phyloP scores from a whole-genome alignment of 2,797 vertebrate genomes.

The Arrhamphus sclerolepis region DNA sequence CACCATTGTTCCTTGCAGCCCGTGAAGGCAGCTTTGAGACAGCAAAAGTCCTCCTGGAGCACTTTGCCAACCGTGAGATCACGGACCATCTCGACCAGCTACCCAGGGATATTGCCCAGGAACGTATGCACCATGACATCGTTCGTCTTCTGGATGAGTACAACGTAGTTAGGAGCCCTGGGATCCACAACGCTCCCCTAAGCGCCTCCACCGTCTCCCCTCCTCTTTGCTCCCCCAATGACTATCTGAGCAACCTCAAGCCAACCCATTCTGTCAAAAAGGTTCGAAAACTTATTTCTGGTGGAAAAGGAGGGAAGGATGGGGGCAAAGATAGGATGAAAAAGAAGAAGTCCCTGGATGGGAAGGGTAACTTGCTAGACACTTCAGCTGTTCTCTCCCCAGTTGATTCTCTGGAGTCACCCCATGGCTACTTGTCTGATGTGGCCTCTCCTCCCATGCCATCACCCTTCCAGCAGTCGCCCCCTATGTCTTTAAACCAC shows the following conservation, averaged over 20 bases:
- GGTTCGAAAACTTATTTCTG: conserved; percentile 88
- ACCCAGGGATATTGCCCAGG: conserved; percentile 94
- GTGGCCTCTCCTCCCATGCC: conserved; percentile 94
- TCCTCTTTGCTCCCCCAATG: conserved; percentile 91
- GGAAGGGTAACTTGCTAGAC: conserved; percentile 89
- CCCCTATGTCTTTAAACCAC: conserved; percentile 90
- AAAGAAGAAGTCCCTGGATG: conserved; percentile 91
- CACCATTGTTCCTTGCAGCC: conserved; percentile 93
- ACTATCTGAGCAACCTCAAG: conserved; percentile 92
- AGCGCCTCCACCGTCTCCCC: conserved; percentile 88
- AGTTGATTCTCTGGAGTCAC: conserved; percentile 94
- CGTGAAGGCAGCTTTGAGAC: conserved; percentile 97
- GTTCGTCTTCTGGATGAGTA: conserved; percentile 94
- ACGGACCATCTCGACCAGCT: conserved; percentile 98
- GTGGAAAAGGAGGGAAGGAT: conserved; percentile 89
- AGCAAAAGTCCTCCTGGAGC: conserved; percentile 93
- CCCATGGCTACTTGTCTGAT: conserved; percentile 93
- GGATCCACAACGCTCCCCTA: conserved; percentile 82
- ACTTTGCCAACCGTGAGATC: conserved; percentile 97
- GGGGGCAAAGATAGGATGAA: conserved; percentile 87
- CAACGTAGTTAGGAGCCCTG: conserved; percentile 92
- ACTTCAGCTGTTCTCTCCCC: conserved; percentile 89
- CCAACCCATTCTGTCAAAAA: conserved; percentile 88
- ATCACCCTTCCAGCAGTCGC: conserved; percentile 93
- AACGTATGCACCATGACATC: conserved; percentile 98